Evolutionary conservation across 2,113 vertebrate genomes (phyloP).

Genomic region (Peucedramus taeniatus): DNA sequence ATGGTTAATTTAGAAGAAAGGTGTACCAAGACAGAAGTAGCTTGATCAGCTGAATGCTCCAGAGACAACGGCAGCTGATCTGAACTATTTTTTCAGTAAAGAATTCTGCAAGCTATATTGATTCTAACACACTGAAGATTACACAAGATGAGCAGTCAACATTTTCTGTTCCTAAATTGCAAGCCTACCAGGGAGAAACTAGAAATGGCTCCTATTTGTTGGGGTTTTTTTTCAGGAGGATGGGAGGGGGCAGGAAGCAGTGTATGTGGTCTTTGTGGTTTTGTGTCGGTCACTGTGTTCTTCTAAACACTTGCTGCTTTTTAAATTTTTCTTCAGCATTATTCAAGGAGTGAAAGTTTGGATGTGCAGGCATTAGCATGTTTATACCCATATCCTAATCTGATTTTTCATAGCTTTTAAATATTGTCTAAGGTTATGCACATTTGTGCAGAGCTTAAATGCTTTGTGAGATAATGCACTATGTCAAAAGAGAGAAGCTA

Average conservation of each 20-base stretch:
- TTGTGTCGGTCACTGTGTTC: not conserved
- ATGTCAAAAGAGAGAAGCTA: not conserved
- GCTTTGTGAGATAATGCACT: not conserved
- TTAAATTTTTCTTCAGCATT: not conserved
- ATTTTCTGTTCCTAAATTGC: not conserved
- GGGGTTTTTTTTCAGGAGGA: rapidly evolving
- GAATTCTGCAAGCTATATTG: not conserved
- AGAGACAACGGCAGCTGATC: not conserved
- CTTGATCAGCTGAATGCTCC: not conserved
- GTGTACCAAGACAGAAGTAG: not conserved
- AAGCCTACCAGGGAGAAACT: not conserved
- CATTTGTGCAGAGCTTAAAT: not conserved
- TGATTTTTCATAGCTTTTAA: not conserved
- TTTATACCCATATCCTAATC: not conserved
- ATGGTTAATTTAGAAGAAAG: not conserved
- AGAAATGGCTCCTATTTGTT: not conserved
- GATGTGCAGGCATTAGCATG: not conserved
- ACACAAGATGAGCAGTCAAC: not conserved
- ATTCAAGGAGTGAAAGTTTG: not conserved
- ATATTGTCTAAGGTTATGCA: not conserved
- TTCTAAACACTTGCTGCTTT: not conserved
- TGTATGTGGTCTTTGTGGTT: not conserved
- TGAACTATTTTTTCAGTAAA: not conserved
- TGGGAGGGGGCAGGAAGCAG: not conserved
- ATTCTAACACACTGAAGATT: not conserved